Evolutionary conservation across 2,888 invertebrate genomes (phyloP).

Genomic region (Drosophila paucipuncta): DNA sequence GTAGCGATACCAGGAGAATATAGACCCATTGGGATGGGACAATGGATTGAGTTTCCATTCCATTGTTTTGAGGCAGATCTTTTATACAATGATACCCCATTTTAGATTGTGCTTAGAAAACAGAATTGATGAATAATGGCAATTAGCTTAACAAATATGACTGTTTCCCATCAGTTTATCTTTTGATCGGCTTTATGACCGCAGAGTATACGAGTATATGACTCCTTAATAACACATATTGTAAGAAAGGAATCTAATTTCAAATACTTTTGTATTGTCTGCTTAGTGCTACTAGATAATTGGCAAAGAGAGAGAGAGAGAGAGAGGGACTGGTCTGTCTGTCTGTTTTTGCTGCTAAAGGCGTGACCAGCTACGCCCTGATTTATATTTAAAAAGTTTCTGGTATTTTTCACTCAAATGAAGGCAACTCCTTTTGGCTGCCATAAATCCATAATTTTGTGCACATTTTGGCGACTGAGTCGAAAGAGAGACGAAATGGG

Average conservation of each 20-base stretch:
- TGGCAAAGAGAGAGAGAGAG: background rate
- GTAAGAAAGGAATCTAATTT: background rate
- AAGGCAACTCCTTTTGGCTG: conserved; percentile 43
- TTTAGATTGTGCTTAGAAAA: background rate
- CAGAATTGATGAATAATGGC: background rate
- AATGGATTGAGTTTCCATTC: background rate
- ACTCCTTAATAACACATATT: background rate
- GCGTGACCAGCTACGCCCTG: conserved; percentile 43
- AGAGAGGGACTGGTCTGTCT: background rate
- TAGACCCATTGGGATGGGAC: background rate
- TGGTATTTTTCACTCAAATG: conserved; percentile 43
- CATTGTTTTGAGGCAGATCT: background rate
- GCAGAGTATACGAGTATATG: background rate
- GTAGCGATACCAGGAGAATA: no score
- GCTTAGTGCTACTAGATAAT: background rate
- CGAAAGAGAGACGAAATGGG: background rate
- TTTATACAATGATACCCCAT: background rate
- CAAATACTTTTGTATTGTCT: background rate
- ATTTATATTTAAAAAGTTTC: conserved; percentile 66
- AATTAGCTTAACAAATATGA: background rate
- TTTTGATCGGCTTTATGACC: background rate
- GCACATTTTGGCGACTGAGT: conserved; percentile 43
- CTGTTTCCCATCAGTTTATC: background rate
- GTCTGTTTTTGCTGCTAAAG: conserved; percentile 2
- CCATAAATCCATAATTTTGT: conserved; percentile 56